Percentiles rank a stretch among this genome's conserved stretches.
Evolutionary conservation across 2,888 invertebrate species (phyloP).

Genomic region (Leucophora obtusa): DNA sequence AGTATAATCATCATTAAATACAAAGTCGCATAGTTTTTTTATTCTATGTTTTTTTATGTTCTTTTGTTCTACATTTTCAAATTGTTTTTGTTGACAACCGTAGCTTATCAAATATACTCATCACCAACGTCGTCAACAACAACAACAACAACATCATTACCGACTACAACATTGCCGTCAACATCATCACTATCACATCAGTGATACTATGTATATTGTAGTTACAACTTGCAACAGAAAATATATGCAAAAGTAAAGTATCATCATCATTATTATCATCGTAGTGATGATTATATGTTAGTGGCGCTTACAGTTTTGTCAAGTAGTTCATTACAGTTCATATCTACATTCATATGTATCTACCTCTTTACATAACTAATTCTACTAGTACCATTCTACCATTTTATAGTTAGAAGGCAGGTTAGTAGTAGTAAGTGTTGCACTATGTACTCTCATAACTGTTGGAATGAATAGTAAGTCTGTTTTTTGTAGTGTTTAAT

Average conservation of each 20-base stretch:
- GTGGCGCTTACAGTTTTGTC: constrained; percentile 40
- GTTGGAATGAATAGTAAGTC: constrained; percentile 18
- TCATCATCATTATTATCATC: constrained; percentile 7
- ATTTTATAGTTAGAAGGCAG: constrained; percentile 12
- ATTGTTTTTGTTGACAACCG: constrained; percentile 40
- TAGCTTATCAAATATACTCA: constrained; percentile 48
- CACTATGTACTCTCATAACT: neutral
- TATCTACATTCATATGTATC: neutral
- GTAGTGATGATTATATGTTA: constrained; percentile 30
- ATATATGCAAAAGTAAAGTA: neutral
- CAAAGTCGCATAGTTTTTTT: neutral
- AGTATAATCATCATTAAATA: constrained; percentile 27
- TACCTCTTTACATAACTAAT: no score
- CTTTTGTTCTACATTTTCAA: constrained; percentile 35
- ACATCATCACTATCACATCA: neutral
- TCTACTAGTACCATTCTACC: neutral
- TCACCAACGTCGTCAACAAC: constrained; percentile 35
- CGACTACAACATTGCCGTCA: constrained; percentile 2
- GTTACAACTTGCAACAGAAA: neutral
- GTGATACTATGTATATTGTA: neutral
- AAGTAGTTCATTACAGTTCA: constrained; percentile 46
- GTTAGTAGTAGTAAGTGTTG: constrained; percentile 9
- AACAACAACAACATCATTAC: constrained; percentile 32
- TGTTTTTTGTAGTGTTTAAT: constrained; percentile 30
- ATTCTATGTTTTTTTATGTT: neutral